A percentile compares a stretch with the other conserved stretches of the same genome.
Conservation (phyloP, 1,140 invertebrate genomes). For the Pseudachorutes palmiensis region DNA sequence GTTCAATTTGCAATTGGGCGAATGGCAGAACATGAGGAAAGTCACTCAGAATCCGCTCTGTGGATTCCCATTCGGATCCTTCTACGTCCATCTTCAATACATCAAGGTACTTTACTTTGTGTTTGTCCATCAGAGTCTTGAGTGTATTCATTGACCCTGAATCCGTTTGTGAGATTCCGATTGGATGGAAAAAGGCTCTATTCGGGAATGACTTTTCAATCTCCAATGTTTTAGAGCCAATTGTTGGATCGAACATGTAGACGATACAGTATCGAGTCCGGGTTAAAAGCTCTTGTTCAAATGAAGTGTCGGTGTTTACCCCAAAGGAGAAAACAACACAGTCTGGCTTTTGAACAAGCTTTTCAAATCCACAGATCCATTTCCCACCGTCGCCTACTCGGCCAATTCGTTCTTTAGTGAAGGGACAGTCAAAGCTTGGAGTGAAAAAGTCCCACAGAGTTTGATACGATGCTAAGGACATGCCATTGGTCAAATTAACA, state of each 20-base stretch:
- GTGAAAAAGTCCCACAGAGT: slow-evolving; percentile 15
- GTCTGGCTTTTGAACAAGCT: neutral
- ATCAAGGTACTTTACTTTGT: slow-evolving; percentile 14
- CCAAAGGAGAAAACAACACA: slow-evolving; percentile 26
- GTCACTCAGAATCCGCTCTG: slow-evolving; percentile 11
- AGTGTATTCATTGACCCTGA: neutral
- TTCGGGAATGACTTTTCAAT: neutral
- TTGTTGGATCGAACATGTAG: slow-evolving; percentile 18
- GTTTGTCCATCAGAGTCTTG: neutral
- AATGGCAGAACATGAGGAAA: slow-evolving; percentile 19
- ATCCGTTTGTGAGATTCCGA: neutral
- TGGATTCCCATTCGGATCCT: neutral
- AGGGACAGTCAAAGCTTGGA: slow-evolving; percentile 11
- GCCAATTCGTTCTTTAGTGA: neutral
- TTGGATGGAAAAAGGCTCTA: slow-evolving; percentile 4
- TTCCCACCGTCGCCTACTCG: slow-evolving; percentile 15
- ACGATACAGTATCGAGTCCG: slow-evolving; percentile 16
- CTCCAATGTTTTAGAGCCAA: neutral
- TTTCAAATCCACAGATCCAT: slow-evolving; percentile 16
- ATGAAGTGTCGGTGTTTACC: slow-evolving; percentile 8
- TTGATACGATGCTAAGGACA: no score
- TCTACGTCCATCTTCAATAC: slow-evolving; percentile 28
- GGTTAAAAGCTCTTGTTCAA: slow-evolving; percentile 16
- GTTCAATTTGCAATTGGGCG: slow-evolving; percentile 23
- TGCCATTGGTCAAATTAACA: neutral